These are phyloP conservation scores for Phoebastria nigripes DNA, from an alignment of 2,797 vertebrate species.

Conservation along the genomic window DNA sequence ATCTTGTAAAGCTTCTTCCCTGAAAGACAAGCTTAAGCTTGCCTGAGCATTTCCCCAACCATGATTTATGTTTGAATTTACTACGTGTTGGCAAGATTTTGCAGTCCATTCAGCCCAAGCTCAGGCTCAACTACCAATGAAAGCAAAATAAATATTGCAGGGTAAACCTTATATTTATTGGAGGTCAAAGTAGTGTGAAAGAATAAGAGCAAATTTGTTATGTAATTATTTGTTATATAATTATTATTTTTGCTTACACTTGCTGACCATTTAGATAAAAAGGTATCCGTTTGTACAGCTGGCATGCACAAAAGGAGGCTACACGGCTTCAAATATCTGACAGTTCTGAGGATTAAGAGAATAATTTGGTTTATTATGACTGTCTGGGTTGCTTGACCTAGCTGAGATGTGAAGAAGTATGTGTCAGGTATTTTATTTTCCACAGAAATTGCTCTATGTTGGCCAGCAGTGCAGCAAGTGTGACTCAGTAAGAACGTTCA, in stretches of 20 bases:
- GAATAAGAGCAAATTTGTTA: not conserved
- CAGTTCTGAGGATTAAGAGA: not conserved
- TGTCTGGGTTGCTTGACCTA: not conserved
- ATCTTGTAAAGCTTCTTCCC: not conserved
- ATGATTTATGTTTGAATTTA: conserved; percentile 50
- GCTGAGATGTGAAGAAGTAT: not conserved
- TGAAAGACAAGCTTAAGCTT: conserved; percentile 35
- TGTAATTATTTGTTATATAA: not conserved
- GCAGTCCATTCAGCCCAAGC: not conserved
- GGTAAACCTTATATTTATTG: not conserved
- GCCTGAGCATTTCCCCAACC: not conserved
- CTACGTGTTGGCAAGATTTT: conserved; percentile 4
- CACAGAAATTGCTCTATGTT: not conserved
- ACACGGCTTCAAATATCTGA: not conserved
- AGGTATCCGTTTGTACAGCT: not conserved
- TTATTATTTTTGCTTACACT: not conserved
- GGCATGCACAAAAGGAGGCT: not conserved
- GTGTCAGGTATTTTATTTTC: not conserved
- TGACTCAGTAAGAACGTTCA: not conserved
- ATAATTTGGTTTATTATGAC: not conserved
- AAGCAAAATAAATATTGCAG: not conserved
- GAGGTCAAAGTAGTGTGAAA: not conserved
- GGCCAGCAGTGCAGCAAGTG: not conserved
- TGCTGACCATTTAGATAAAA: not conserved
- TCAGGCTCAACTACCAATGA: not conserved